phyloP scores from a whole-genome alignment of 2,888 invertebrate species.

The Epinotia ramella region DNA sequence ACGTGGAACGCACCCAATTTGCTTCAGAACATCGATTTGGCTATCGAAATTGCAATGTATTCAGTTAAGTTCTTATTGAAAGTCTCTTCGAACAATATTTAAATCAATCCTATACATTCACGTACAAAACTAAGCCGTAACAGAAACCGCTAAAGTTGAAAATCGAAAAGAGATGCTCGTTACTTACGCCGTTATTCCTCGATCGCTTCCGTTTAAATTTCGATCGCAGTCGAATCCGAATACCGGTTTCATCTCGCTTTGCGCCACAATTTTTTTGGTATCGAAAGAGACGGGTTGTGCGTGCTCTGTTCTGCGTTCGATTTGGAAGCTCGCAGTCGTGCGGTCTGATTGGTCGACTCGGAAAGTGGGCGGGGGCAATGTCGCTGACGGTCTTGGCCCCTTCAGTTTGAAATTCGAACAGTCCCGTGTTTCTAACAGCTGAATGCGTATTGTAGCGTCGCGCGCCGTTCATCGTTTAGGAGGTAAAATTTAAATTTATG shows the following conservation, averaged over 20 bases:
- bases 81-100: background rate
- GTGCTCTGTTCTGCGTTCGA: slow-evolving; percentile 54
- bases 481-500: slow-evolving; percentile 69
- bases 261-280: slow-evolving; percentile 42
- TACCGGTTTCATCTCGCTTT: slow-evolving; percentile 46
- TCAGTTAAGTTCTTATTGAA: slow-evolving; percentile 24
- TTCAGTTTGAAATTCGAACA: slow-evolving; percentile 67
- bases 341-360: slow-evolving; percentile 64
- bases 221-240: slow-evolving; percentile 35
- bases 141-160: background rate
- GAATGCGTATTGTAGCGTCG: slow-evolving; percentile 74
- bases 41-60: slow-evolving; percentile 42
- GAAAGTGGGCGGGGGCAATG: slow-evolving; percentile 72
- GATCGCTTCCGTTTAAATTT: slow-evolving; percentile 38
- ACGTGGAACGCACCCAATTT: slow-evolving; percentile 40
- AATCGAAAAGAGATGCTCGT: background rate
- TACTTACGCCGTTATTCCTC: slow-evolving; percentile 8
- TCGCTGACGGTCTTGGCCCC: slow-evolving; percentile 67
- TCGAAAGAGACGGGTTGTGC: slow-evolving; percentile 54
- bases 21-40: slow-evolving; percentile 40
- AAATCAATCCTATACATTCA: background rate
- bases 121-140: background rate
- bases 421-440: slow-evolving; percentile 81
- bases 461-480: slow-evolving; percentile 75
- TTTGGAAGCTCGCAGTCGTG: slow-evolving; percentile 51